Evolutionary conservation across 2,888 invertebrate genomes (phyloP), one percentile per base, ranked within the genome.

Genomic region (Drosophila hamatofila): DNA sequence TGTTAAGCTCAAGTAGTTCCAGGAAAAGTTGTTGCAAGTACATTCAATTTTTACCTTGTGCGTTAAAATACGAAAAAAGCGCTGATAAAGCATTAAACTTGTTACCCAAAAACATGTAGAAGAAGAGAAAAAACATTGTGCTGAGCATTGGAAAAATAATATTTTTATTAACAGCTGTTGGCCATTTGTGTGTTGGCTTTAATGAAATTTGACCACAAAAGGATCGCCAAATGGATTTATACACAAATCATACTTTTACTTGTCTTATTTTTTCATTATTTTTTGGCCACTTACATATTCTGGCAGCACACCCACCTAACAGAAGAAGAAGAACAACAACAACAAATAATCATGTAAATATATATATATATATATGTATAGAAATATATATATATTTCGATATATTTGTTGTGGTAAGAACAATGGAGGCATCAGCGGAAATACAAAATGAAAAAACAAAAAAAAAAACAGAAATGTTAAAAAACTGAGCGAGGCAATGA

Each of bases 321-420:
- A 54, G 25, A 58, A 65, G 35, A 65, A 41, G 16, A 42, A 12
- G 1, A 49, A 18, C 35, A 23, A 58, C 49, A 61, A 79, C 57
- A 59, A 33, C 49, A 65, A 37, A 35, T 59, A 54, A 57, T 52
- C 48, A 33, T 64, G 55, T 60, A 48, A 57, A 67, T 68, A 56
- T 56, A 62, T 72, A 67, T 85, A 37, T 57, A 51, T 56, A 49
- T 54, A 37, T 57, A 48, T 57, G 42, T 57, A 27, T 62, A 57
- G 4, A 33, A 61, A 18, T 35, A 42, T 42, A 62, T 66, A 51
- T 62, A 62, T 71, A 66, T 85, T 52, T 75, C 58, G n/a, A 54
- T 54, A 37, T 54, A 39, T 80, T 81, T 75, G 79, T 84, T 86
- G 90, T 91, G 90, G 75, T 84, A 88, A 85, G 87, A 90, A 90